Evolutionary conservation across 2,113 vertebrate species (phyloP), one percentile per base, ranked within the genome.

Genomic region (Ammodytes marinus): DNA sequence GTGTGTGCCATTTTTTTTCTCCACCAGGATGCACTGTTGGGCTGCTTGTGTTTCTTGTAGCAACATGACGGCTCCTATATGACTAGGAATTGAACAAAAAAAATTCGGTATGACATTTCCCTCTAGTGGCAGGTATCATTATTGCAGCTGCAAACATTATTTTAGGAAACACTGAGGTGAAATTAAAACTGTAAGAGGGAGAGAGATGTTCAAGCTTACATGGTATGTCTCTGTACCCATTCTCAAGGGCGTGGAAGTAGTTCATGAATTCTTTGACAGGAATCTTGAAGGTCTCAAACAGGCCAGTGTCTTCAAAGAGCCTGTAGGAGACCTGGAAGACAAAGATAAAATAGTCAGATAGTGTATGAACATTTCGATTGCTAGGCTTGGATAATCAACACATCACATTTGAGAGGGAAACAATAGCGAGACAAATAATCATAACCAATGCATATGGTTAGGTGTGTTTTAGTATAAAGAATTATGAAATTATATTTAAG

Each of bases 171-270:
- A 27, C 7, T 13, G 27, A 53, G 49, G 17, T 0, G 5, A 45
- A 66, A 55, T 27, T 1, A 73, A 58, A 72, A 47, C 53, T 3
- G n/a, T 1, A 3, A 45, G 1, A 19, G 15, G 17, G 45, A 8
- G 12, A 42, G 47, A 39, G 3, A 47, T 49, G 14, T 43, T 65
- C 4, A 4, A 55, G 95, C 98, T 98, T 94, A 99, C 98, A 99
- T 88, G 98, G 98, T 88, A 99, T 99, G 87, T 99, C 96, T 93
- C 98, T 94, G 93, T 99, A 99, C 67, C 98, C 98, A 71, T 96
- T 98, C 93, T 99, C 98, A 91, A 99, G 95, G 65, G 98, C 97
- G 69, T 99, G 97, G 91, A 99, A 99, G 88, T 99, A 99, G 94
- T 99, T 99, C 98, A 99, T 98, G 91, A 99, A 99, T 92, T 99